phyloP scores from a whole-genome alignment of 2,888 invertebrate species.

The Diarsia brunnea region DNA sequence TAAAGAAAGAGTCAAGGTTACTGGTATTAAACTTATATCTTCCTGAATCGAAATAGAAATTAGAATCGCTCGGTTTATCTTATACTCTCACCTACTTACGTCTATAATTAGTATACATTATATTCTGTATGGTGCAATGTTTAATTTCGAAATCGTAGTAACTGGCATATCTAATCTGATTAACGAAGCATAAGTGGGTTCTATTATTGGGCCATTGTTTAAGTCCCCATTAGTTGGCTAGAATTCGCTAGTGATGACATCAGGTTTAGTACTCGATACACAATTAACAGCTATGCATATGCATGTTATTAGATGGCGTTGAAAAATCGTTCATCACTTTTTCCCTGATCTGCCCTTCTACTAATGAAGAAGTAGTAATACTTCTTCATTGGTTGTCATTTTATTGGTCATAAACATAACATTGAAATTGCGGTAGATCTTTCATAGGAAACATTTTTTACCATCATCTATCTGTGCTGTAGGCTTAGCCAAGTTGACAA shows the following conservation, averaged over 20 bases:
- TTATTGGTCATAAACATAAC: background rate
- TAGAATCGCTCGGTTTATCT: constrained; percentile 30
- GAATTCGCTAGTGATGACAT: constrained; percentile 38
- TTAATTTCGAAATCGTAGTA: constrained; percentile 47
- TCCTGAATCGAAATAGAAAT: constrained; percentile 45
- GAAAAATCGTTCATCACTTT: background rate
- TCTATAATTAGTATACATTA: constrained; percentile 34
- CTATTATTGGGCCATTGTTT: constrained; percentile 51
- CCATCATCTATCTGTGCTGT: background rate
- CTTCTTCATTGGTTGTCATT: background rate
- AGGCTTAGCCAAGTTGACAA: too few relatives aligned
- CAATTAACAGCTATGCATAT: background rate
- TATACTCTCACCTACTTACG: constrained; percentile 28
- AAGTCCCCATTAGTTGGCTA: background rate
- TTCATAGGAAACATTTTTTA: background rate
- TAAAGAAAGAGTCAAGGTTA: constrained; percentile 48
- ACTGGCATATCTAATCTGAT: constrained; percentile 59
- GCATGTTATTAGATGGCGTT: constrained; percentile 7
- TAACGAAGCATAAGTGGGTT: constrained; percentile 48
- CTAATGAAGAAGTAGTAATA: too few relatives aligned
- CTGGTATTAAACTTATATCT: constrained; percentile 15
- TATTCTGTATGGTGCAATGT: constrained; percentile 42
- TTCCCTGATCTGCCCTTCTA: background rate
- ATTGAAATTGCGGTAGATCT: background rate
- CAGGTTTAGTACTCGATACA: constrained; percentile 7